These are phyloP conservation scores for Eledone cirrhosa DNA, from an alignment of 2,888 invertebrate species.

Conservation along the genomic window DNA sequence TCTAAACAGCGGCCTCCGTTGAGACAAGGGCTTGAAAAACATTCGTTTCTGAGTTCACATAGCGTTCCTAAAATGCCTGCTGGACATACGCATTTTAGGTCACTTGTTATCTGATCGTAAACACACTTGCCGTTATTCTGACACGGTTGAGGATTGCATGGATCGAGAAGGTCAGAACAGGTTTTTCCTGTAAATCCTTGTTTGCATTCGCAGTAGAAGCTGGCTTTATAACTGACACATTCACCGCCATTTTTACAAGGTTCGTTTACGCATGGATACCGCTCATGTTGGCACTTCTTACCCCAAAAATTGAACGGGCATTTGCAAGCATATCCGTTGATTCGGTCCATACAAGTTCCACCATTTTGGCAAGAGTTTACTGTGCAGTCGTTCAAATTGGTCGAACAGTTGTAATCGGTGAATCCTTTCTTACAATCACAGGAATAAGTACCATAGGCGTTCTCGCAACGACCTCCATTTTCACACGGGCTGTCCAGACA, in stretches of 20 bases:
- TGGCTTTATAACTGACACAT: slow-evolving; percentile 7
- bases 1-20: slow-evolving; percentile 10
- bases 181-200: not conserved
- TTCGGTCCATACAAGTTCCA: not conserved
- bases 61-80: not conserved
- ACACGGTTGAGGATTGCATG: not conserved
- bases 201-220: slow-evolving; percentile 1
- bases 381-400: not conserved
- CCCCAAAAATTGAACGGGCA: slow-evolving; percentile 7
- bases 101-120: not conserved
- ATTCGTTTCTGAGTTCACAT: slow-evolving; percentile 4
- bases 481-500: not conserved
- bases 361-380: not conserved
- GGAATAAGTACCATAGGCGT: not conserved
- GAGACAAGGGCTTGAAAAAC: slow-evolving; percentile 18
- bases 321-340: not conserved
- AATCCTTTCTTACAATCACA: not conserved
- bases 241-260: slow-evolving; percentile 20
- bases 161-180: not conserved
- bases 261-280: not conserved
- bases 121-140: slow-evolving; percentile 2
- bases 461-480: slow-evolving; percentile 15
- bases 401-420: not conserved
- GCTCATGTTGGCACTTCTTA: slow-evolving; percentile 15
- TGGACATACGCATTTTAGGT: not conserved